Evolutionary conservation across 2,113 vertebrate species (phyloP).

Genomic region (Limnothrissa miodon): DNA sequence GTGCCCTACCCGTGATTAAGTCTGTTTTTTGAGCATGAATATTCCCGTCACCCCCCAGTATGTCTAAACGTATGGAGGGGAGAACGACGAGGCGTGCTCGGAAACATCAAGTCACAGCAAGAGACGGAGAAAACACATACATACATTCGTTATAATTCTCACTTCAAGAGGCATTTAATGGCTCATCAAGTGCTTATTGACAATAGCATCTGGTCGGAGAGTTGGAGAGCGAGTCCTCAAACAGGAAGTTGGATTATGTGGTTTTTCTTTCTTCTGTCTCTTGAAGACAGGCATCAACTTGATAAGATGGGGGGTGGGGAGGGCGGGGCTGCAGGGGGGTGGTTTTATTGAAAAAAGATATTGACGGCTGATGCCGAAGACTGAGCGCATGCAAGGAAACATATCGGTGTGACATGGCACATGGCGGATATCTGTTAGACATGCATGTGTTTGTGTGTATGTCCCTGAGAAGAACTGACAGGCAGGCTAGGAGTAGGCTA

Average conservation of each 20-base stretch:
- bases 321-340: too few relatives aligned
- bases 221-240: slow-evolving; percentile 45
- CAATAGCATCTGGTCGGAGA: slow-evolving; percentile 35
- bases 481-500: slow-evolving; percentile 15
- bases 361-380: background rate
- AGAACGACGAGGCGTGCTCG: slow-evolving; percentile 38
- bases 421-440: slow-evolving; percentile 39
- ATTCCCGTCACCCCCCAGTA: slow-evolving; percentile 31
- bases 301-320: slow-evolving; percentile 35
- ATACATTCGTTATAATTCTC: slow-evolving; percentile 10
- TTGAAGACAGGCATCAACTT: slow-evolving; percentile 46
- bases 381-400: slow-evolving; percentile 40
- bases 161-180: slow-evolving; percentile 41
- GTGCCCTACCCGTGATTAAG: slow-evolving; percentile 35
- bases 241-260: slow-evolving; percentile 43
- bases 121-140: background rate
- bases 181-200: background rate
- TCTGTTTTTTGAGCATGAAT: slow-evolving; percentile 40
- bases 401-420: slow-evolving; percentile 29
- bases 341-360: slow-evolving; percentile 46
- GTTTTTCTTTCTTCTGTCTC: slow-evolving; percentile 30
- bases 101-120: slow-evolving; percentile 24
- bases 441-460: slow-evolving; percentile 10
- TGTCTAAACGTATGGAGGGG: slow-evolving; percentile 43
- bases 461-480: slow-evolving; percentile 51